A percentile compares a stretch with the other conserved stretches of the same genome.
These are phyloP conservation scores for Hylaeus anthracinus DNA, from an alignment of 1,140 invertebrate genomes.

Conservation along the genomic window DNA sequence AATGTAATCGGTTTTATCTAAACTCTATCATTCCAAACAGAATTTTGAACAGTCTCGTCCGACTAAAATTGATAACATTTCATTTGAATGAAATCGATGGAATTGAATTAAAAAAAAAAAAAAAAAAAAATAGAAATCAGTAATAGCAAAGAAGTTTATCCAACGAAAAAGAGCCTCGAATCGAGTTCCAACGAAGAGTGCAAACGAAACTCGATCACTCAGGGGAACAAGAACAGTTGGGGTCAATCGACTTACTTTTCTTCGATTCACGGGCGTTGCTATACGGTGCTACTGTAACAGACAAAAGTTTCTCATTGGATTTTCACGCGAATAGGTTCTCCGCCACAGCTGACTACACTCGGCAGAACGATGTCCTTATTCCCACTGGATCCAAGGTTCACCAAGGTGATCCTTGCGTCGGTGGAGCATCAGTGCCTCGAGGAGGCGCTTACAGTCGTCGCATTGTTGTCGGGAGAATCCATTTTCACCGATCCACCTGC, in stretches of 20 bases:
- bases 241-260: background rate
- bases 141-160: background rate
- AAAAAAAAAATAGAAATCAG: background rate
- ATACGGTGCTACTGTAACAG: background rate
- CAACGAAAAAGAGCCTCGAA: background rate
- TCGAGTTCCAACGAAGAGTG: background rate
- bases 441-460: constrained; percentile 89
- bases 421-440: constrained; percentile 91
- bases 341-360: constrained; percentile 87
- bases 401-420: constrained; percentile 91
- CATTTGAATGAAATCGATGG: too few relatives aligned
- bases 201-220: background rate
- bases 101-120: too few relatives aligned
- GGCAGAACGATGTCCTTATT: constrained; percentile 95
- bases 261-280: background rate
- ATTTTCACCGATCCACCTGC: constrained; percentile 81
- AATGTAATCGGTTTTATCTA: too few relatives aligned
- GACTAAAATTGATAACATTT: too few relatives aligned
- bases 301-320: constrained; percentile 20
- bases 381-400: constrained; percentile 95
- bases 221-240: background rate
- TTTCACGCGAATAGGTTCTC: constrained; percentile 69
- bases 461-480: constrained; percentile 86
- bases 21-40: too few relatives aligned
- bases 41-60: too few relatives aligned